Percentiles rank a stretch among this genome's conserved stretches.
phyloP scores from a whole-genome alignment of 2,888 invertebrate species.

The Limnephilus lunatus region DNA sequence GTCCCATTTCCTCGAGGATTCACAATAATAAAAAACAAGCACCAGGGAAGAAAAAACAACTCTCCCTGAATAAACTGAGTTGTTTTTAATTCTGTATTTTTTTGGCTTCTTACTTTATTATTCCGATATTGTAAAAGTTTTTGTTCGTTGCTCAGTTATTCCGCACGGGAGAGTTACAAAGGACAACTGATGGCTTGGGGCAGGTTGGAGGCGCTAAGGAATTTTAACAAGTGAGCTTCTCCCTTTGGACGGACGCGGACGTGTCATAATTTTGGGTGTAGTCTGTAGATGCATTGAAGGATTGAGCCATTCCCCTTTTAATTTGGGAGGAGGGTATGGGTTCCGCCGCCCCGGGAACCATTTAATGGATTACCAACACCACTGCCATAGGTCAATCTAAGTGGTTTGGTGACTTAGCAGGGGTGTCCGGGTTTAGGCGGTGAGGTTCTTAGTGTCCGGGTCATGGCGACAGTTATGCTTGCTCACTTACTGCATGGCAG shows the following conservation, averaged over 20 bases:
- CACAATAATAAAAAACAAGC: constrained; percentile 1
- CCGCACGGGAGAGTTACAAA: constrained; percentile 64
- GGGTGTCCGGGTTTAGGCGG: too few species aligned
- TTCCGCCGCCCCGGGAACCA: too few species aligned
- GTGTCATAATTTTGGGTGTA: background rate
- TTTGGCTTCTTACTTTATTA: constrained; percentile 57
- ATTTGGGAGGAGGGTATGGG: too few species aligned
- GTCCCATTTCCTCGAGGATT: constrained; percentile 13
- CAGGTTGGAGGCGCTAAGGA: constrained; percentile 18
- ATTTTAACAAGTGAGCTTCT: constrained; percentile 27
- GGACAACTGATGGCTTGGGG: constrained; percentile 52
- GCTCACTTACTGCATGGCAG: too few species aligned
- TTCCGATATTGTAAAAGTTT: constrained; percentile 64
- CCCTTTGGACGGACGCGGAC: constrained; percentile 19
- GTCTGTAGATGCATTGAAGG: background rate
- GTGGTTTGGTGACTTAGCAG: too few species aligned
- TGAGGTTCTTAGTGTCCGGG: too few species aligned
- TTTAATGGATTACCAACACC: too few species aligned
- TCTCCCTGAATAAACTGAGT: constrained; percentile 49
- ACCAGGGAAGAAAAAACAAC: constrained; percentile 22
- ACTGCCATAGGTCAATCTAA: too few species aligned
- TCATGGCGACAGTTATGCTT: too few species aligned
- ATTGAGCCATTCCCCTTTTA: background rate
- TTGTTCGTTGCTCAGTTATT: constrained; percentile 59
- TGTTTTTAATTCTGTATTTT: constrained; percentile 49